Evolutionary conservation across 1,140 invertebrate species (phyloP).

Genomic region (Zeugodacus cucurbitae): DNA sequence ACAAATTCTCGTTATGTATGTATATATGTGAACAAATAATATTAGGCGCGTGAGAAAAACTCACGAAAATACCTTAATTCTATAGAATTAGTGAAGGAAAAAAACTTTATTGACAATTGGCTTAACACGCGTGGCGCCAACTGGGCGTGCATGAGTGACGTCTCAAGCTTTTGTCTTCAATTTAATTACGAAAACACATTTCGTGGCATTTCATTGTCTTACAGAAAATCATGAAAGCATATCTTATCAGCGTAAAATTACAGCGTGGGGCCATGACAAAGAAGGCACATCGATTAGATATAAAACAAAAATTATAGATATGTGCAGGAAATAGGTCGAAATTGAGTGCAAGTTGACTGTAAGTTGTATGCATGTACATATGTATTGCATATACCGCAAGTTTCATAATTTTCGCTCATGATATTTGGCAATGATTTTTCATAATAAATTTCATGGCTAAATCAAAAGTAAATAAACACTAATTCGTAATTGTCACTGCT

Average conservation of each 20-base stretch:
- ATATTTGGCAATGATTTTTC: background rate
- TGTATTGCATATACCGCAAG: background rate
- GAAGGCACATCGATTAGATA: background rate
- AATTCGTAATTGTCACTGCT: background rate
- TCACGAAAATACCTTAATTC: background rate
- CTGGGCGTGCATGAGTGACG: background rate
- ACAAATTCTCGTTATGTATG: background rate
- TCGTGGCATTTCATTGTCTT: background rate
- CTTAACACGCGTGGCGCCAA: background rate
- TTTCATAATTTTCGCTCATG: background rate
- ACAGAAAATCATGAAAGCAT: background rate
- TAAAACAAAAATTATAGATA: background rate
- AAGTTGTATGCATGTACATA: no score
- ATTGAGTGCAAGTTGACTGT: background rate
- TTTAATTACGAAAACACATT: background rate
- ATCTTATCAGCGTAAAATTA: background rate
- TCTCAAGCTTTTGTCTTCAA: background rate
- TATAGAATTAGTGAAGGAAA: background rate
- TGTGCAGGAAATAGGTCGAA: background rate
- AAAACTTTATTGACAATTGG: background rate
- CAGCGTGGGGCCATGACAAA: background rate
- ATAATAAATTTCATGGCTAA: background rate
- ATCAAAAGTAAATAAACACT: background rate
- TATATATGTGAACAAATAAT: background rate
- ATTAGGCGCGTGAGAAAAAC: background rate